These are phyloP conservation scores for Branchellion lobata DNA, from an alignment of 2,888 invertebrate species.

Conservation along the genomic window DNA sequence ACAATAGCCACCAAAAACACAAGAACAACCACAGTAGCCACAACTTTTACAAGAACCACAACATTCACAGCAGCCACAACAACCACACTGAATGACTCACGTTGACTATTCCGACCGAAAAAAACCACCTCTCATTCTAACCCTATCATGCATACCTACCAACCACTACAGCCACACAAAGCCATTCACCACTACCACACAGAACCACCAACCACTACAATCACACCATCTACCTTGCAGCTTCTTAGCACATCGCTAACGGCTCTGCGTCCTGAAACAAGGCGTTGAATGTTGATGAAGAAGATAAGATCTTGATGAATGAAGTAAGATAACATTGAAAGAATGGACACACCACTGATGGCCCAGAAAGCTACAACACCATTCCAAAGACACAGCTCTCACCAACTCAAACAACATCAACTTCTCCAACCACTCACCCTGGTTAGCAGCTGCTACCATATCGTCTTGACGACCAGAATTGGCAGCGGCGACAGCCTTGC, in stretches of 20 bases:
- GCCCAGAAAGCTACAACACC: no score
- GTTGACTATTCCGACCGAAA: no score
- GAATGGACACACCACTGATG: no score
- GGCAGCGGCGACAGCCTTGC: constrained; percentile 89
- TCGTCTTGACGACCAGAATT: constrained; percentile 88
- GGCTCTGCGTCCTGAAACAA: constrained; percentile 74
- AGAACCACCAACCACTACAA: constrained; percentile 62
- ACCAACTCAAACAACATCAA: no score
- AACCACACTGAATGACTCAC: background rate
- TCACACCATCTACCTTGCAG: constrained; percentile 70
- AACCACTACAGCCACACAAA: no score
- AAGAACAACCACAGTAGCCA: background rate
- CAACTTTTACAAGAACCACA: background rate
- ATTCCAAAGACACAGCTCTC: no score
- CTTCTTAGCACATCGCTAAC: constrained; percentile 87
- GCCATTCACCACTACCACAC: constrained; percentile 63
- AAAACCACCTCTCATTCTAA: no score
- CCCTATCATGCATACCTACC: background rate
- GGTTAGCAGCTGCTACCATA: constrained; percentile 89
- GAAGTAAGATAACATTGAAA: no score
- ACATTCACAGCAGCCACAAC: background rate
- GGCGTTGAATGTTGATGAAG: background rate
- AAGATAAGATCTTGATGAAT: no score
- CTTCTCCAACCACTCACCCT: no score
- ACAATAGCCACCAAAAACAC: no score